Evolutionary conservation across 2,888 invertebrate species (phyloP).

Genomic region (Pantelozetes paolii): DNA sequence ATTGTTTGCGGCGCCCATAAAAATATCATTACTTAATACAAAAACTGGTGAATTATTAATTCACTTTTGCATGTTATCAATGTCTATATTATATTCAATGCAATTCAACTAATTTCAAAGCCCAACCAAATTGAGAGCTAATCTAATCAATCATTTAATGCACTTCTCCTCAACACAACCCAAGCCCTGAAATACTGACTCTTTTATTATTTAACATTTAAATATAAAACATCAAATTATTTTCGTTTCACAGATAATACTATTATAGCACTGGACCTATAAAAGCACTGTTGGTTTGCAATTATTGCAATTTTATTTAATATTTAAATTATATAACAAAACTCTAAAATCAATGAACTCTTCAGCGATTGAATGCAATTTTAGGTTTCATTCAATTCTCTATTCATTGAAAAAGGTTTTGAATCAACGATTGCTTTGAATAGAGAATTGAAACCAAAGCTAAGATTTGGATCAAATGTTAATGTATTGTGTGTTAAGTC

Average conservation of each 20-base stretch:
- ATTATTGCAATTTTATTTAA: background rate
- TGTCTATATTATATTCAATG: background rate
- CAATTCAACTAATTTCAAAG: constrained; percentile 27
- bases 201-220: constrained; percentile 29
- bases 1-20: constrained; percentile 18
- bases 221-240: constrained; percentile 8
- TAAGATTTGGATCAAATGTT: constrained; percentile 21
- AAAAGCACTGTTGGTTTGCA: background rate
- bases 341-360: background rate
- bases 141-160: constrained; percentile 23
- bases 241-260: background rate
- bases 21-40: constrained; percentile 32
- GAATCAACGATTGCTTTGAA: background rate
- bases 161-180: background rate
- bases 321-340: background rate
- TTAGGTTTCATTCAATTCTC: background rate
- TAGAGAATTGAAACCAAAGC: constrained; percentile 7
- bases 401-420: background rate
- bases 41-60: constrained; percentile 31
- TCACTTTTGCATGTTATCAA: constrained; percentile 26
- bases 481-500: constrained; percentile 13
- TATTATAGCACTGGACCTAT: background rate
- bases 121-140: constrained; percentile 27
- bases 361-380: background rate
- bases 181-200: background rate